Base-by-base conservation (phyloP, 2,888 invertebrate species). In the Dolichomitus sp. region DNA sequence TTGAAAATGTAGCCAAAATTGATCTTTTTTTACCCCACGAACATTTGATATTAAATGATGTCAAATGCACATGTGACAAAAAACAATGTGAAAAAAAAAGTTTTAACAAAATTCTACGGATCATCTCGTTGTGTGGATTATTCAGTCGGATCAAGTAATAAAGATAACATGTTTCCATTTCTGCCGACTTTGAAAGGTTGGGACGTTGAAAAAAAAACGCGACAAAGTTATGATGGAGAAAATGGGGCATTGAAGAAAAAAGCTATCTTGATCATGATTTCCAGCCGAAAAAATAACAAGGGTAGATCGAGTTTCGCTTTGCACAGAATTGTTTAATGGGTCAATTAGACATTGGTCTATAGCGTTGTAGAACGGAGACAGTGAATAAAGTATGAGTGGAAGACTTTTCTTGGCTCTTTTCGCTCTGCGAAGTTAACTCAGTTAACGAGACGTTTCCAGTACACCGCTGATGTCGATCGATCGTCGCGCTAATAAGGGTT, bases 401-500 rank as follows among this genome's bases (percentile, higher is more conserved):
- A 2, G 37, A 72, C 48, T 54, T 61, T 63, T 81, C 45, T 48
- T 27, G 66, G 57, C 66, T 48, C 48, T 70, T 42, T 19, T 52
- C 65, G 45, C 23, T 69, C 40, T n/a, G 19, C 52, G 37, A 78
- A 68, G 68, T 81, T 81, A 63, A 76, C 50, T 72, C 76, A 59
- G 63, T 79, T 81, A 81, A 81, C 72, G 76, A 85, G 78, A 80
- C 50, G 66, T 57, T 77, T 70, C 80, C 61, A 69, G 59, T 40
- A 74, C 42, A 70, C 23, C 42, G 59, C 59, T 61, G 57, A 37
- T 63, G 65, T 81, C 78, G 76, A 83, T 85, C 75, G 73, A 81
- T 81, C 80, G 83, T 57, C 63, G 69, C 79, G 42, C 68, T 76
- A 82, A 81, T 75, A 75, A 72, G 82, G 76, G 61, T 63, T 48